These are phyloP conservation scores for Xenopus laevis DNA, from an alignment of 2,113 vertebrate genomes.

Conservation along the genomic window DNA sequence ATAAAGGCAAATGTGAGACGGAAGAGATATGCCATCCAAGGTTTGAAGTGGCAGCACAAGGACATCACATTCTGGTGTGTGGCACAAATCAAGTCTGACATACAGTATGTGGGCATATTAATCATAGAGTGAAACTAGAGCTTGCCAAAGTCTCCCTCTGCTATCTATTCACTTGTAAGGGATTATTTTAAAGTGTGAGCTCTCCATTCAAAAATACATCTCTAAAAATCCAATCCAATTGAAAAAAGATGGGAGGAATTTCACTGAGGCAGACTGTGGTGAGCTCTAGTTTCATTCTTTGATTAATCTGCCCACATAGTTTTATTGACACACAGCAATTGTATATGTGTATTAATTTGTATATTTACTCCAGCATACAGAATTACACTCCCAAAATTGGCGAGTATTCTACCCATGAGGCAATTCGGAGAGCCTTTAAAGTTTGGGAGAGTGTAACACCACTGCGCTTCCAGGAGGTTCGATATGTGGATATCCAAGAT, in stretches of 20 bases:
- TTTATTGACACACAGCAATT: too few relatives aligned
- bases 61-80: conserved; percentile 88
- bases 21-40: conserved; percentile 83
- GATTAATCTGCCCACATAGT: too few relatives aligned
- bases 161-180: too few relatives aligned
- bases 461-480: conserved; percentile 80
- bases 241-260: too few relatives aligned
- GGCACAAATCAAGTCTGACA: neutral
- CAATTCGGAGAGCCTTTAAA: conserved; percentile 81
- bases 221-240: too few relatives aligned
- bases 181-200: too few relatives aligned
- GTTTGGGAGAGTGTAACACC: conserved; percentile 80
- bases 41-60: conserved; percentile 81
- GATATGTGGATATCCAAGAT: conserved; percentile 71
- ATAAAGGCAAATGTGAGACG: conserved; percentile 84
- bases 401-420: conserved; percentile 69
- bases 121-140: neutral
- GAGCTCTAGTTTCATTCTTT: too few relatives aligned
- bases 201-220: too few relatives aligned
- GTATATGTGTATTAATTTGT: neutral
- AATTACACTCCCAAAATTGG: conserved; percentile 78
- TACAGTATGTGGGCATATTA: neutral
- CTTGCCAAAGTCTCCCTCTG: too few relatives aligned
- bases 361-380: conserved; percentile 63
- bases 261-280: too few relatives aligned